A percentile compares a stretch with the other conserved stretches of the same genome.
Evolutionary conservation across 2,797 vertebrate species (phyloP).

Genomic region (Corythornis leucogaster): DNA sequence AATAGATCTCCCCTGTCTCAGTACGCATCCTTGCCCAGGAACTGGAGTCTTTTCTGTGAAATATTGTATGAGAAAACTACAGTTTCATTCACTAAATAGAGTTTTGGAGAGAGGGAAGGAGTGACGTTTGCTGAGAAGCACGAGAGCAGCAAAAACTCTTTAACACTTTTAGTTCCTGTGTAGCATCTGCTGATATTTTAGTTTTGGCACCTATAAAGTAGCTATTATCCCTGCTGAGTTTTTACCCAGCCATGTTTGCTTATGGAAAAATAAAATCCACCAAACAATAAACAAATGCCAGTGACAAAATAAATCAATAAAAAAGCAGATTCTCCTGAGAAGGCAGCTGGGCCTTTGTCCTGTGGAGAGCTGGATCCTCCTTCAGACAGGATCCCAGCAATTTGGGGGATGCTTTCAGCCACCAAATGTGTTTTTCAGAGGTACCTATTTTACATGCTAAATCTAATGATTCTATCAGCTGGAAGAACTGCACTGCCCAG

Average conservation of each 20-base stretch:
- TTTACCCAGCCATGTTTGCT: not conserved
- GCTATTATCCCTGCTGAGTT: conserved; percentile 2
- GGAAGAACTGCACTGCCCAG: not conserved
- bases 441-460: not conserved
- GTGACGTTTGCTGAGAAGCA: not conserved
- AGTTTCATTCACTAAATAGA: not conserved
- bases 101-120: not conserved
- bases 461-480: not conserved
- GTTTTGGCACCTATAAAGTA: not conserved
- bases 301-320: not conserved
- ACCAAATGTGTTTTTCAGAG: not conserved
- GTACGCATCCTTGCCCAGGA: not conserved
- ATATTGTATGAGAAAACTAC: not conserved
- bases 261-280: not conserved
- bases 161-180: not conserved
- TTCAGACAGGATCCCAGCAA: accelerated
- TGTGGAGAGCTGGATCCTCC: not conserved
- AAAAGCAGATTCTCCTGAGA: not conserved
- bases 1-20: not conserved
- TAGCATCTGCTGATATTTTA: not conserved
- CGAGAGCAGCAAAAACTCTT: not conserved
- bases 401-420: not conserved
- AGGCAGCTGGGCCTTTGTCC: not conserved
- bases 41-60: not conserved
- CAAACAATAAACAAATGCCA: not conserved